Evolutionary conservation across 1,140 invertebrate species (phyloP).

Genomic region (Lepeophtheirus salmonis): DNA sequence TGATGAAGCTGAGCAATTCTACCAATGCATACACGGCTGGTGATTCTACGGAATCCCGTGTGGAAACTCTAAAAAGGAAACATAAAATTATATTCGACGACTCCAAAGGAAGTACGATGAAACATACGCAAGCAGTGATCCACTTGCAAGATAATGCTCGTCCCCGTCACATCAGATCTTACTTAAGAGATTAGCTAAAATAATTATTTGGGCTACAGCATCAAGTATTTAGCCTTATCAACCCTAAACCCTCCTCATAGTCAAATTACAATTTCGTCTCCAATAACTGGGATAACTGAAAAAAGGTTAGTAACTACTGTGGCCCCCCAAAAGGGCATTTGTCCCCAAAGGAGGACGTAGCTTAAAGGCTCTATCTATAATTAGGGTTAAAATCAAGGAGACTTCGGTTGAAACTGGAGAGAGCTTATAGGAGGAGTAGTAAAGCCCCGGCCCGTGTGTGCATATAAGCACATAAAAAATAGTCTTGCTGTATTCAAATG

Average conservation of each 20-base stretch:
- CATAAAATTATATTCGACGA: no score
- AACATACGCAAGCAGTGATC: no score
- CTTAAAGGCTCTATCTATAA: slow-evolving; percentile 46
- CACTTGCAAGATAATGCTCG: no score
- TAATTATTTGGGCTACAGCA: no score
- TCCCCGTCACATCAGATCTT: no score
- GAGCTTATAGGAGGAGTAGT: slow-evolving; percentile 24
- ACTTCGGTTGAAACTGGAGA: slow-evolving; percentile 36
- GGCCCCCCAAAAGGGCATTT: slow-evolving; percentile 50
- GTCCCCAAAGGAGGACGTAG: slow-evolving; percentile 45
- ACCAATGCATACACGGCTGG: no score
- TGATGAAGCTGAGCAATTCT: no score
- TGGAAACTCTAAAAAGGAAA: no score
- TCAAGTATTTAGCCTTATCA: no score
- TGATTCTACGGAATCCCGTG: no score
- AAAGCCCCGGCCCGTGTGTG: slow-evolving; percentile 26
- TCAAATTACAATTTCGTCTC: slow-evolving; percentile 38
- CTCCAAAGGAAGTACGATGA: no score
- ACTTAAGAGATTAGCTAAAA: no score
- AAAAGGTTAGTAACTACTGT: slow-evolving; percentile 49
- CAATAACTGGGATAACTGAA: slow-evolving; percentile 43
- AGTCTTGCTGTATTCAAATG: slow-evolving; percentile 32
- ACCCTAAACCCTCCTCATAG: slow-evolving; percentile 48
- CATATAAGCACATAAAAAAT: slow-evolving; percentile 27
- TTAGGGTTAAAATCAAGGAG: slow-evolving; percentile 36